A percentile compares a stretch with the other conserved stretches of the same genome.
These are phyloP conservation scores for Erythrocebus patas DNA, from an alignment of 2,113 vertebrate species.

Conservation along the genomic window DNA sequence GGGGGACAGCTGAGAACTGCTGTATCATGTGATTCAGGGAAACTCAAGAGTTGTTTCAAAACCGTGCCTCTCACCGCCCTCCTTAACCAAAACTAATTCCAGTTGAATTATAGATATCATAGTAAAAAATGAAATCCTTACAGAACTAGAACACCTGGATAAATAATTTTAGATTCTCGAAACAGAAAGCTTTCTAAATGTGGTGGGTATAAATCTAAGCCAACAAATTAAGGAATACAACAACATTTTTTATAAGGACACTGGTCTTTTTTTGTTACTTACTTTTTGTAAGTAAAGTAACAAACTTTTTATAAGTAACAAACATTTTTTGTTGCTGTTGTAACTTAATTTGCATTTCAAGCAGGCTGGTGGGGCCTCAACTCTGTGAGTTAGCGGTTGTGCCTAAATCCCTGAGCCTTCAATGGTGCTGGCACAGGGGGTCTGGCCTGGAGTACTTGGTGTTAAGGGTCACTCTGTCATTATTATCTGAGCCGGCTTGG, in stretches of 20 bases:
- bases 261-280: too few relatives aligned
- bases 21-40: not conserved
- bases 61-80: not conserved
- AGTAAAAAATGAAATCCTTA: not conserved
- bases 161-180: not conserved
- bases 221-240: not conserved
- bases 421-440: fast-evolving
- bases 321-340: not conserved
- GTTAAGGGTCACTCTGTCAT: too few relatives aligned
- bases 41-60: too few relatives aligned
- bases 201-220: not conserved
- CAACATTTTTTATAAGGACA: not conserved
- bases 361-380: not conserved
- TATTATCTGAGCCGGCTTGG: not conserved
- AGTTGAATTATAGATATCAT: not conserved
- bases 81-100: too few relatives aligned
- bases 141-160: not conserved
- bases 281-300: too few relatives aligned
- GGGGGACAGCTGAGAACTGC: not conserved
- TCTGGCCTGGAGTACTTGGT: not conserved
- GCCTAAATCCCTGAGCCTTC: not conserved
- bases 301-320: too few relatives aligned
- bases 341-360: not conserved
- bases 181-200: not conserved
- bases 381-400: not conserved